Conservation (phyloP, 2,797 vertebrate genomes). For the Channallabes apus region DNA sequence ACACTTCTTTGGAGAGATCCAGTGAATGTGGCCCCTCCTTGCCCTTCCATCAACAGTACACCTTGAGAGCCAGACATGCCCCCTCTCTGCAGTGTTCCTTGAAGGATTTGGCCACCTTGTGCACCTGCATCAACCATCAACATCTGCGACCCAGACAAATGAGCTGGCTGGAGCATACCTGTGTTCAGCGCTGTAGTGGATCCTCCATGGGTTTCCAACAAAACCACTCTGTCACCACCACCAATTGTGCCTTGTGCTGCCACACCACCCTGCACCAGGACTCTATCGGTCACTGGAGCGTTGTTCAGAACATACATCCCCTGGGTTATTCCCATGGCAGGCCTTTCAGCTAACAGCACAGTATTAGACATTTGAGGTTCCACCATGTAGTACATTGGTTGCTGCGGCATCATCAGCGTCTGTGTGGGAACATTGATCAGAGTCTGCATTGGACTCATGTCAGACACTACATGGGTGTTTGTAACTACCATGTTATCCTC, state of each 20-base stretch:
- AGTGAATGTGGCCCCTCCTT: slow-evolving; percentile 53
- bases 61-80: slow-evolving; percentile 58
- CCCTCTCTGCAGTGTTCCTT: slow-evolving; percentile 54
- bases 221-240: slow-evolving; percentile 57
- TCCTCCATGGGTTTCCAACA: slow-evolving; percentile 51
- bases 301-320: slow-evolving; percentile 68
- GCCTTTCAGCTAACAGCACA: slow-evolving; percentile 76
- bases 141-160: slow-evolving; percentile 49
- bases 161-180: slow-evolving; percentile 37
- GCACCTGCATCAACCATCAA: slow-evolving; percentile 53
- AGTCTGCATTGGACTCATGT: slow-evolving; percentile 46
- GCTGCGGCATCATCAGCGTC: slow-evolving; percentile 61
- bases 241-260: slow-evolving; percentile 47
- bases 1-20: slow-evolving; percentile 31
- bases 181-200: slow-evolving; percentile 41
- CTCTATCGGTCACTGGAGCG: slow-evolving; percentile 26
- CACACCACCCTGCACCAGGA: slow-evolving; percentile 47
- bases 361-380: slow-evolving; percentile 80
- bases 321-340: slow-evolving; percentile 66
- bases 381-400: slow-evolving; percentile 73
- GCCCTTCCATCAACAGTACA: slow-evolving; percentile 60
- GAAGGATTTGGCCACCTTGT: slow-evolving; percentile 51
- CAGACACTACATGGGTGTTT: slow-evolving; percentile 41
- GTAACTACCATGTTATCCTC: slow-evolving; percentile 38
- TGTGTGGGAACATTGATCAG: slow-evolving; percentile 54